Conservation (phyloP, 1,140 invertebrate genomes). For the Papilio xuthus region DNA sequence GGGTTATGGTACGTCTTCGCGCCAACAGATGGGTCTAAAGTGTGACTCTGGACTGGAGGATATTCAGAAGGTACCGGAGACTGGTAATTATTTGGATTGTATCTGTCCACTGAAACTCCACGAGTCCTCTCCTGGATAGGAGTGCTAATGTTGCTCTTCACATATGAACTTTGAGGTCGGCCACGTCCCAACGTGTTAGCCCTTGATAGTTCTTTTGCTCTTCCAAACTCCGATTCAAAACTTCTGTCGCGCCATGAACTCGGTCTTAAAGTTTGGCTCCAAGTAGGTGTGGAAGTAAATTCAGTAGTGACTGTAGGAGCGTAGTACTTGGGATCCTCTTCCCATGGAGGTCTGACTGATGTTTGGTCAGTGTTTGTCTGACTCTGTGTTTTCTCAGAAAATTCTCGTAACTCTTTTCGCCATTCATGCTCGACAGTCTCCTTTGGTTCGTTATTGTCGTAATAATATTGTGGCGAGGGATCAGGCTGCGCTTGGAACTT, state of each 20-base stretch:
- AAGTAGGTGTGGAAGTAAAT: conserved; percentile 59
- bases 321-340: conserved; percentile 64
- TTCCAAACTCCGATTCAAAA: conserved; percentile 71
- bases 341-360: conserved; percentile 69
- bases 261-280: conserved; percentile 78
- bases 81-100: conserved; percentile 72
- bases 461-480: conserved; percentile 74
- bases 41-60: conserved; percentile 68
- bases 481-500: conserved; percentile 72
- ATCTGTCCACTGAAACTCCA: conserved; percentile 76
- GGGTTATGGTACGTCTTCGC: conserved; percentile 71
- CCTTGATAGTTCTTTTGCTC: conserved; percentile 74
- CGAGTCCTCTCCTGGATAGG: conserved; percentile 62
- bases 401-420: conserved; percentile 78
- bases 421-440: conserved; percentile 74
- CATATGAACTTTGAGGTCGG: conserved; percentile 67
- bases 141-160: conserved; percentile 54
- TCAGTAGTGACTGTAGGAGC: conserved; percentile 49
- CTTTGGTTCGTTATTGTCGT: conserved; percentile 69
- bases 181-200: conserved; percentile 69
- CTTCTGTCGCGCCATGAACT: conserved; percentile 75
- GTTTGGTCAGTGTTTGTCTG: conserved; percentile 58
- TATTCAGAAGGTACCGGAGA: conserved; percentile 69
- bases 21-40: conserved; percentile 60
- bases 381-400: conserved; percentile 72